Conservation (phyloP, 2,797 vertebrate genomes). For the Trematomus bernacchii region DNA sequence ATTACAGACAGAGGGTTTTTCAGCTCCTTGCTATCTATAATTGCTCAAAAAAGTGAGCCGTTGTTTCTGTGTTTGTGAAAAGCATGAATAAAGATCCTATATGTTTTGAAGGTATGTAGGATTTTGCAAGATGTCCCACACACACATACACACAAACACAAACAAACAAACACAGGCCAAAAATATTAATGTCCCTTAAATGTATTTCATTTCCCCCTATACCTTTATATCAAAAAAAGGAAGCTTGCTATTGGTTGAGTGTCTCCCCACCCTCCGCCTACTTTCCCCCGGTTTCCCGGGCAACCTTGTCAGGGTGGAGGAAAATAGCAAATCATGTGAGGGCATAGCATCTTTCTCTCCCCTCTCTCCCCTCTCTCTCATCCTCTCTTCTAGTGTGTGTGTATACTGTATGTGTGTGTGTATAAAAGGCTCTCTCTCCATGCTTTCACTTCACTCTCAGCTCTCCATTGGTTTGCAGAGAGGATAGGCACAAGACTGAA, state of each 20-base stretch:
- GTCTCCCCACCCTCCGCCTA: slow-evolving; percentile 61
- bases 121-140: no score
- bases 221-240: slow-evolving; percentile 58
- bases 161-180: slow-evolving; percentile 9
- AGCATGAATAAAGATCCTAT: no score
- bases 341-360: slow-evolving; percentile 78
- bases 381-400: slow-evolving; percentile 41
- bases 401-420: slow-evolving; percentile 7
- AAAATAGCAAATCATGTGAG: slow-evolving; percentile 86
- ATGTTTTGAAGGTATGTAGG: no score
- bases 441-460: slow-evolving; percentile 70
- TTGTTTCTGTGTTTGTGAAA: background rate
- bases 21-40: slow-evolving; percentile 15
- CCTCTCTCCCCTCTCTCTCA: slow-evolving; percentile 35
- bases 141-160: no score
- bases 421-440: slow-evolving; percentile 73
- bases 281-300: slow-evolving; percentile 81
- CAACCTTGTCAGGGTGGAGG: slow-evolving; percentile 85
- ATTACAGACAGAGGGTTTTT: slow-evolving; percentile 19
- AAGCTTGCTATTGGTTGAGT: slow-evolving; percentile 74
- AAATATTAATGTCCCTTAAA: slow-evolving; percentile 54
- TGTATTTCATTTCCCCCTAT: slow-evolving; percentile 50
- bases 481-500: slow-evolving; percentile 48
- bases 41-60: slow-evolving; percentile 8
- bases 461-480: slow-evolving; percentile 70